phyloP scores from a whole-genome alignment of 2,888 invertebrate genomes.

The Cryptus armator region DNA sequence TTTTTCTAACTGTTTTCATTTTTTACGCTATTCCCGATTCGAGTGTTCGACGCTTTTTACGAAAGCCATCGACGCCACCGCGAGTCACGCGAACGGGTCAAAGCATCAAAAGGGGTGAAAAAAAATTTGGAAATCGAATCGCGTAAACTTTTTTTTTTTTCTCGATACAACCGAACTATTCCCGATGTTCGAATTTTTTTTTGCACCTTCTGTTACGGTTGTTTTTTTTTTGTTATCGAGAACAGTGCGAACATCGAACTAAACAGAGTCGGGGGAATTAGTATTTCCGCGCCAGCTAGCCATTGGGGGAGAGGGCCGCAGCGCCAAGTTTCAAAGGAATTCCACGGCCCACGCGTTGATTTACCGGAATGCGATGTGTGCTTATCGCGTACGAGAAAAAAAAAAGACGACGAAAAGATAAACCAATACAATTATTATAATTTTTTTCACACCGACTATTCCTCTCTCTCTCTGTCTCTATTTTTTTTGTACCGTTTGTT shows the following conservation, averaged over 20 bases:
- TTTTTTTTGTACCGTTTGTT: conserved; percentile 84
- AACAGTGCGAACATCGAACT: background rate
- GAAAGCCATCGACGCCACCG: background rate
- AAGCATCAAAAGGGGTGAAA: background rate
- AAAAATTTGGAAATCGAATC: background rate
- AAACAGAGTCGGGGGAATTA: conserved; percentile 14
- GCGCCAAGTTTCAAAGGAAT: conserved; percentile 43
- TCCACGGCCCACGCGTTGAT: conserved; percentile 46
- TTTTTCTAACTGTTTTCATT: conserved; percentile 1
- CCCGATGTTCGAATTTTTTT: background rate
- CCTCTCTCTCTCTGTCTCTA: conserved; percentile 72
- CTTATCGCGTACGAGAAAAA: conserved; percentile 47
- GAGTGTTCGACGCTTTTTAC: background rate
- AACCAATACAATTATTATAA: conserved; percentile 52
- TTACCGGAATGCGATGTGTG: conserved; percentile 45
- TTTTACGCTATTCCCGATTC: background rate
- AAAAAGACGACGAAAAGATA: conserved; percentile 57
- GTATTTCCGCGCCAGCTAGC: conserved; percentile 68
- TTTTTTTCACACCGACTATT: conserved; percentile 72
- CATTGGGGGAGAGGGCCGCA: conserved; percentile 28
- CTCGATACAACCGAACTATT: background rate
- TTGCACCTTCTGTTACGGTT: background rate
- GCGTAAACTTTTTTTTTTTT: background rate
- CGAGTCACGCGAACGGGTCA: background rate
- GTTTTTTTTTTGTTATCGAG: conserved; percentile 9